Base-by-base conservation (phyloP, 2,888 invertebrate genomes). In the Anarsia innoxiella region DNA sequence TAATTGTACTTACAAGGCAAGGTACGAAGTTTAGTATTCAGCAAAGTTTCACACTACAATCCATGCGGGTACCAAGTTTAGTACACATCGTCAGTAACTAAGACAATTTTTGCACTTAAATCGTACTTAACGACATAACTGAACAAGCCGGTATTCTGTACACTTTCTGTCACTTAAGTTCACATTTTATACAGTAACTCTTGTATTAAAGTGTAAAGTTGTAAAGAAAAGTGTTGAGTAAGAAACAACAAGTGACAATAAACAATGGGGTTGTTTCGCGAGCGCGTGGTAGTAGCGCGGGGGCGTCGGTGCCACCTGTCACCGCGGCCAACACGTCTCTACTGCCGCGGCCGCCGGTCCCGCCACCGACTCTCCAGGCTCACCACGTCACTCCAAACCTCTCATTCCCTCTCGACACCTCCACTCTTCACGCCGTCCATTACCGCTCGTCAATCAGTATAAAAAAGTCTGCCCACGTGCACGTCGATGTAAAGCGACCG, bases 141-240 rank as follows among this genome's bases (percentile, higher is more conserved):
- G 61, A 57, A 53, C 44, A 51, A 64, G 66, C 69, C 68, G 68
- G 72, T 77, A 73, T 70, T 63, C 62, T 63, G 46, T 61, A 62
- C 80, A 83, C 83, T 77, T 70, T 80, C 80, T 79, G 59, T 64
- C 77, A 82, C 80, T 71, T 56, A 53, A 64, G 66, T 73, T 66
- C 65, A 73, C 75, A 74, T 73, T 58, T 59, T 58, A 48, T n/a
- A 57, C 54, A 51, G 49, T 56, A 38, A 53, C 54, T 59, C 47
- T 56, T 50, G 36, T 43, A 37, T 44, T 31, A 46, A 55, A 59
- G 46, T 56, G 45, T 41, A 44, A 49, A 43, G 52, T 48, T 43
- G 48, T 45, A 41, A 49, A 45, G 45, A 53, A 53, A 53, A 48
- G 59, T 54, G 52, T 43, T 41, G 46, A 47, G 41, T 46, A 39